Base-by-base conservation (phyloP, 2,797 vertebrate species). In the Lithobates pipiens region DNA sequence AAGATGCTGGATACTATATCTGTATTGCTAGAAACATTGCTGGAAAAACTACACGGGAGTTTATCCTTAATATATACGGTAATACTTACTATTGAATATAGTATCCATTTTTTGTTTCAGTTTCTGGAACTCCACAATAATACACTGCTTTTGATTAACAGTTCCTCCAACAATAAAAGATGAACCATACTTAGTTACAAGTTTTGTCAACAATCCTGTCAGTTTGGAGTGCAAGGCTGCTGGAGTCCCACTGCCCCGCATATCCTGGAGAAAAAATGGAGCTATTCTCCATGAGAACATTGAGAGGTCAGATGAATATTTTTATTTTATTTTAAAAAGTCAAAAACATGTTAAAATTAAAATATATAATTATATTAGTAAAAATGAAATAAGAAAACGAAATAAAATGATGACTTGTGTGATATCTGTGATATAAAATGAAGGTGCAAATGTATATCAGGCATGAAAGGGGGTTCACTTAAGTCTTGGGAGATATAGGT, bases 241-340 rank as follows among this genome's bases (percentile, higher is more conserved):
- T 83, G 98, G 98, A 25, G 92, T 98, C 0, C 98, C 98, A 54
- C 11, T 89, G 0, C 98, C 98, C 1, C 96, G 95, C 13, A 89
- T 99, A 80, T 96, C 96, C 0, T 99, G 98, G 98, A 97, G 98
- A 89, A 99, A 98, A 89, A 96, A 99, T 57, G 98, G 98, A 3
- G 91, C 93, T 29, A 29, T 98, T 90, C 86, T 99, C 69, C 84
- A 94, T 67, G 96, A 92, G 89, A 96, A 91, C 90, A 96, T 91
- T 86, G 90, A 92, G 11, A 97, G 97, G 98, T 97, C 93, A 91
- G 88, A 6, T 61, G 25, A 34, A 34, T 34, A 9, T 76, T 63
- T 63, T 63, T 63, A 10, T 65, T 65, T 25, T 25, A n/a, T 65
- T 25, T 23, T 5, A 25, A 8, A 65, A 21, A 54, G 16, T 16